Conservation (phyloP, 2,797 vertebrate species). For the Chloroceryle amazona region DNA sequence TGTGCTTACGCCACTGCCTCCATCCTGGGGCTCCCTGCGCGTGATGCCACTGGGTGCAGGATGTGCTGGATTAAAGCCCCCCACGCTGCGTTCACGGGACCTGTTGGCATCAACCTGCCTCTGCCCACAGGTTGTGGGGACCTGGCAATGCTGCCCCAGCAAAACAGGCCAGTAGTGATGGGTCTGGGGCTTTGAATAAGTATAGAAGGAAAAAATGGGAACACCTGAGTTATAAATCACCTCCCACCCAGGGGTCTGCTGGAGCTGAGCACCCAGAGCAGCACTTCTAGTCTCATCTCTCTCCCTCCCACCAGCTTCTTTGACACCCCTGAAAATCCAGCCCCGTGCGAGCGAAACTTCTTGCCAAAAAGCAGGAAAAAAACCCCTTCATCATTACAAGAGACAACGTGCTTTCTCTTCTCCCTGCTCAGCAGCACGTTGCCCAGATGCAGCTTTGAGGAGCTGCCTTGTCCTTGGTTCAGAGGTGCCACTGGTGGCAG, state of each 20-base stretch:
- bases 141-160: background rate
- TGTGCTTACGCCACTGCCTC: background rate
- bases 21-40: fast-evolving
- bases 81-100: fast-evolving
- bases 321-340: background rate
- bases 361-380: background rate
- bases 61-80: background rate
- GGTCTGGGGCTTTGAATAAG: background rate
- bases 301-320: background rate
- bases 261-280: background rate
- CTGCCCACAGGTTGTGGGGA: background rate
- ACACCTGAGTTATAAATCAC: background rate
- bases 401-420: fast-evolving
- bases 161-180: fast-evolving
- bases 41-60: fast-evolving
- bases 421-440: fast-evolving
- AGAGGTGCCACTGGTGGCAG: background rate
- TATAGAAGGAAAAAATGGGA: background rate
- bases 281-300: fast-evolving
- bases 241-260: background rate
- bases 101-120: fast-evolving
- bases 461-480: background rate
- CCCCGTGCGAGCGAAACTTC: background rate
- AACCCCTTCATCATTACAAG: background rate
- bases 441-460: background rate